phyloP scores from a whole-genome alignment of 2,797 vertebrate genomes.

The Siniperca undulata region DNA sequence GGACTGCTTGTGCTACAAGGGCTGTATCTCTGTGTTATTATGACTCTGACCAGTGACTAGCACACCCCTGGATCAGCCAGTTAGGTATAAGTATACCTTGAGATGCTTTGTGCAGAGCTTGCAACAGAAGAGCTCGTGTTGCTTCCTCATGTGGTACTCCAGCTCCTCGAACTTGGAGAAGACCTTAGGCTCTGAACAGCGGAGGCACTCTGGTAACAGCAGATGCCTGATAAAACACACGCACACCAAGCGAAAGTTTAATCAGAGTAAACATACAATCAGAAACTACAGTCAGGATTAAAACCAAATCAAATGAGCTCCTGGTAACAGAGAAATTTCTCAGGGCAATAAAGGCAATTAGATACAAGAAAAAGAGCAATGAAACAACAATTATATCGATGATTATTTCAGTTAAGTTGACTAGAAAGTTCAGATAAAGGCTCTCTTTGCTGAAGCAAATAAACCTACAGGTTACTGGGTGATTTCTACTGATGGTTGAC shows the following conservation, averaged over 20 bases:
- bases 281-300: not conserved
- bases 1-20: not conserved
- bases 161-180: constrained; percentile 93
- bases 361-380: not conserved
- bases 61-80: not conserved
- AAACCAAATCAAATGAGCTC: not conserved
- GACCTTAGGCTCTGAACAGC: constrained; percentile 89
- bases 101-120: constrained; percentile 96
- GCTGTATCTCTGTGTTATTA: not conserved
- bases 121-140: constrained; percentile 97
- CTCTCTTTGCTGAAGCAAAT: not conserved
- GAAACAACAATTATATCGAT: not conserved
- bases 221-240: constrained; percentile 86
- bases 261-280: not conserved
- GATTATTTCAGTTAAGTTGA: not conserved
- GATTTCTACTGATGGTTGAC: not conserved
- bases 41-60: not conserved
- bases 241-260: not conserved
- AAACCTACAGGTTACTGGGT: not conserved
- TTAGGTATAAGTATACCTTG: constrained; percentile 84
- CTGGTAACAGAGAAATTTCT: not conserved
- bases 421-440: not conserved
- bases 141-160: constrained; percentile 97
- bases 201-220: constrained; percentile 90
- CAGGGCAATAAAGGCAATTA: not conserved